Evolutionary conservation across 2,113 vertebrate genomes (phyloP).

Genomic region (Fukomys damarensis): DNA sequence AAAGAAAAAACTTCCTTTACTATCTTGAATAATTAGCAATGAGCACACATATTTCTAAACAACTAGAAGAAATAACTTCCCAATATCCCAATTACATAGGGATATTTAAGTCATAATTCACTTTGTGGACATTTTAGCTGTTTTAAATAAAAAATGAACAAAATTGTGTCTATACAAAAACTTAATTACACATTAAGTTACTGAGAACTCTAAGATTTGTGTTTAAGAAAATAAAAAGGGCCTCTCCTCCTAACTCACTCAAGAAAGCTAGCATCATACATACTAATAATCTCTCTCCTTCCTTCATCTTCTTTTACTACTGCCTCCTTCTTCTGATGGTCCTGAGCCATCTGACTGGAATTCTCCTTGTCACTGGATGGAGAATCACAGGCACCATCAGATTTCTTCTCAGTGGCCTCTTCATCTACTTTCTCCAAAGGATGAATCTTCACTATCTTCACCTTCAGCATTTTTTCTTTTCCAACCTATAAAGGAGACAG

Average conservation of each 20-base stretch:
- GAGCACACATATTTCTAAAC: background rate
- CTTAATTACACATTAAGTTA: background rate
- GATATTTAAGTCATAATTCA: conserved; percentile 28
- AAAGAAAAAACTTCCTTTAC: background rate
- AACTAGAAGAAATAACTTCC: background rate
- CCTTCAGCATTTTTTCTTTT: conserved; percentile 93
- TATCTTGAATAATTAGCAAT: background rate
- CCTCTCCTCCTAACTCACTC: background rate
- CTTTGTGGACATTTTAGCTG: background rate
- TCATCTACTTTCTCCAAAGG: conserved; percentile 92
- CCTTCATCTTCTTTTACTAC: conserved; percentile 91
- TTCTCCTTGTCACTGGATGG: conserved; percentile 99
- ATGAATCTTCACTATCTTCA: conserved; percentile 94
- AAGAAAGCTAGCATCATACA: conserved; percentile 82
- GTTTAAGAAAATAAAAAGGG: background rate
- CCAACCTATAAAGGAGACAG: conserved; percentile 88
- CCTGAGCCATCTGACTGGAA: conserved; percentile 90
- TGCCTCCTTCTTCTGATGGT: conserved; percentile 93
- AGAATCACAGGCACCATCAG: conserved; percentile 95
- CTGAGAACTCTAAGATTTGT: conserved; percentile 18
- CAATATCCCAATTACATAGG: background rate
- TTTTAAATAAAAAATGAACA: conserved; percentile 40
- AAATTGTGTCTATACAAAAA: background rate
- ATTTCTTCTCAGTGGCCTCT: conserved; percentile 92
- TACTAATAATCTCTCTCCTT: conserved; percentile 93